Evolutionary conservation across 2,888 invertebrate species (phyloP).

Genomic region (Operophtera brumata): DNA sequence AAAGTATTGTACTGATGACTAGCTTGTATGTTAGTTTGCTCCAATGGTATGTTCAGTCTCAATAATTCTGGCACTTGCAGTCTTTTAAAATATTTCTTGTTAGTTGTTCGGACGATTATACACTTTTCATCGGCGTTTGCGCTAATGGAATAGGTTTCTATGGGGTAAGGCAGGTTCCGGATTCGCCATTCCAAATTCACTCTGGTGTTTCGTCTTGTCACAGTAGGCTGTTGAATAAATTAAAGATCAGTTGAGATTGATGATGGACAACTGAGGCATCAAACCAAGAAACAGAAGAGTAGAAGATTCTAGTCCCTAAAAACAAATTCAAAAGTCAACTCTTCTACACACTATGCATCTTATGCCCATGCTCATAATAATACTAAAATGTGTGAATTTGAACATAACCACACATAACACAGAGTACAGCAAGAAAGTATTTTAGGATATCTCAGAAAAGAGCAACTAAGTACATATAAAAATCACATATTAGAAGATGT

Average conservation of each 20-base stretch:
- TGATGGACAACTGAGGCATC: no score
- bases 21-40: conserved; percentile 83
- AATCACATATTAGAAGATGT: no score
- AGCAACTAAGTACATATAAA: no score
- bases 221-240: conserved; percentile 80
- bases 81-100: conserved; percentile 91
- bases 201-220: conserved; percentile 86
- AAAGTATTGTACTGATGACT: conserved; percentile 88
- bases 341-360: no score
- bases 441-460: no score
- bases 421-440: no score
- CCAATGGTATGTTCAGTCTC: conserved; percentile 81
- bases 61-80: conserved; percentile 85
- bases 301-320: no score
- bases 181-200: conserved; percentile 90
- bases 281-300: no score
- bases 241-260: neutral
- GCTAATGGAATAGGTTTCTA: conserved; percentile 85
- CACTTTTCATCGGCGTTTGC: conserved; percentile 83
- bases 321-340: no score
- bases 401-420: no score
- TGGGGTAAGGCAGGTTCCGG: conserved; percentile 87
- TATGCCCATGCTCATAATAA: no score
- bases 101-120: conserved; percentile 86
- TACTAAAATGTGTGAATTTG: no score